phyloP scores from a whole-genome alignment of 2,888 invertebrate genomes.

The Ceriagrion tenellum region DNA sequence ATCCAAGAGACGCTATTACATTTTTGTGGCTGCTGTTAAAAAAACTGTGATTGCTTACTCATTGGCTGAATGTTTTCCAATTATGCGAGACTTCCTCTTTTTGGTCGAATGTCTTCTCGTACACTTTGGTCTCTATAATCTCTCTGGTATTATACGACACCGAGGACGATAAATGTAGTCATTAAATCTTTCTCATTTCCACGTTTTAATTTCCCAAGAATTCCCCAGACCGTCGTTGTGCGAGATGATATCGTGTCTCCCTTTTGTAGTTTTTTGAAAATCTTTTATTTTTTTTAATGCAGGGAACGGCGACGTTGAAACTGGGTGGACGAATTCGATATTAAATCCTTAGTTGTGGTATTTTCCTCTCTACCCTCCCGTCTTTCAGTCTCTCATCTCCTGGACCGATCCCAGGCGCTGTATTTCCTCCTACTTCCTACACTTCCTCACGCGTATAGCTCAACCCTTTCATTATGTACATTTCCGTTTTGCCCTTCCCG shows the following conservation, averaged over 20 bases:
- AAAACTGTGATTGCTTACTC: not conserved
- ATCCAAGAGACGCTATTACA: not conserved
- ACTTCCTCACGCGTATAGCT: not conserved
- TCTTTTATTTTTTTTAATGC: conserved; percentile 1
- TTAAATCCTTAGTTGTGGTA: conserved; percentile 25
- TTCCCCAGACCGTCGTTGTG: not conserved
- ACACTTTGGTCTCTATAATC: not conserved
- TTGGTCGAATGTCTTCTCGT: not conserved
- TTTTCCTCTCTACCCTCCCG: not conserved
- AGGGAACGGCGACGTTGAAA: conserved; percentile 3
- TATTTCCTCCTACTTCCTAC: not conserved
- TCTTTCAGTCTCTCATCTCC: not conserved
- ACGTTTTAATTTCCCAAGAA: conserved; percentile 12
- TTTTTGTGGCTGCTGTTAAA: not conserved
- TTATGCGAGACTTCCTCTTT: not conserved
- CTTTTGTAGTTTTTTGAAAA: too few relatives aligned
- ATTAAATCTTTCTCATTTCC: not conserved
- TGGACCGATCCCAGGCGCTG: not conserved
- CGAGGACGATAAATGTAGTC: not conserved
- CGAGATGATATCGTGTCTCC: conserved; percentile 44
- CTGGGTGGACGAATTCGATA: conserved; percentile 23
- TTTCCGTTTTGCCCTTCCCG: not conserved
- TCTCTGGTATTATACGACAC: not conserved
- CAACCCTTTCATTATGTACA: conserved; percentile 37
- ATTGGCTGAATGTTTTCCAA: not conserved